Percentiles rank a stretch among this genome's conserved stretches.
phyloP scores from a whole-genome alignment of 2,113 vertebrate genomes.

The Microcebus tavaratra region DNA sequence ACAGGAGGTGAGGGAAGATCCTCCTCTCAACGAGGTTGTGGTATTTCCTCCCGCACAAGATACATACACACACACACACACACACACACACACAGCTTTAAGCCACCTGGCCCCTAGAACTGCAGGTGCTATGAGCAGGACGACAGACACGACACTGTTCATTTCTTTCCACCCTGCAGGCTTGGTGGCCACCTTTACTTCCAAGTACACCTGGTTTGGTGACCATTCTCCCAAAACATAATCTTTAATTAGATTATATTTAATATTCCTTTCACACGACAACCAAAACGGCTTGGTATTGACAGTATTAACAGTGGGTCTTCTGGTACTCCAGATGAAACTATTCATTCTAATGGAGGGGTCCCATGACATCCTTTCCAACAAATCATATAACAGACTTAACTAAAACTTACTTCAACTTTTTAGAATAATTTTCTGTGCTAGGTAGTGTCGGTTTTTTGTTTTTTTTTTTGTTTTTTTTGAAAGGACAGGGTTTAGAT shows the following conservation, averaged over 20 bases:
- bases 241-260: background rate
- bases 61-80: background rate
- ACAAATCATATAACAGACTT: background rate
- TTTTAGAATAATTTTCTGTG: background rate
- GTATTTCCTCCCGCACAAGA: background rate
- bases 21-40: background rate
- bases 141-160: background rate
- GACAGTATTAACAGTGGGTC: too few species aligned
- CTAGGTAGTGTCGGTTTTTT: background rate
- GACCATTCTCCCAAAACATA: background rate
- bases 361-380: background rate
- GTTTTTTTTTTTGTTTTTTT: background rate
- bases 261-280: background rate
- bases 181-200: accelerated
- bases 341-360: background rate
- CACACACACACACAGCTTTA: background rate
- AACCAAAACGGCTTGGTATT: background rate
- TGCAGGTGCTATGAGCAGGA: accelerated
- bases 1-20: background rate
- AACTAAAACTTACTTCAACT: background rate
- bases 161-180: background rate
- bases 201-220: accelerated
- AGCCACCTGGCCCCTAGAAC: background rate
- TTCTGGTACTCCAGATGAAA: background rate
- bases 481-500: background rate